Conservation (phyloP, 53 echinoderm and acorn worm genomes). For the Antedon mediterranea region DNA sequence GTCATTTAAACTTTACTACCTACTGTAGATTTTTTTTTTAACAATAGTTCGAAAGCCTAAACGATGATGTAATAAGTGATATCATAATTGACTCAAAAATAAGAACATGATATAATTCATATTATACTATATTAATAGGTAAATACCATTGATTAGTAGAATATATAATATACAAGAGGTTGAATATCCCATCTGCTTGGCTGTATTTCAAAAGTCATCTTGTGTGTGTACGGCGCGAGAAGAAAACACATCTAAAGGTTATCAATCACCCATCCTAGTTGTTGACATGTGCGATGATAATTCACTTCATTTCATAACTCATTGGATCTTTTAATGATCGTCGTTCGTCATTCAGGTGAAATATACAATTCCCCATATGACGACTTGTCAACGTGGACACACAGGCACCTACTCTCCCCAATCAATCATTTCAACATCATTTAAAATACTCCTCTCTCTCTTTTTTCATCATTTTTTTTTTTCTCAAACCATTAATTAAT, state of each 20-base stretch:
- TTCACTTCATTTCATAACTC: background rate
- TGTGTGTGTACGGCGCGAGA: background rate
- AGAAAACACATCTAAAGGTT: background rate
- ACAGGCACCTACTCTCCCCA: background rate
- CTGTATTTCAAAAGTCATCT: background rate
- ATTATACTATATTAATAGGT: background rate
- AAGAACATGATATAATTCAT: background rate
- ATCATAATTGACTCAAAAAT: no score
- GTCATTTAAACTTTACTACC: no score
- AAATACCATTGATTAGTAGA: background rate
- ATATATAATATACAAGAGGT: background rate
- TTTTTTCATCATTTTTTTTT: background rate
- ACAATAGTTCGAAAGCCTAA: no score
- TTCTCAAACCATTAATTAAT: background rate
- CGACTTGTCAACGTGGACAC: background rate
- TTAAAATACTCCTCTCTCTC: background rate
- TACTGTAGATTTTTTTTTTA: no score
- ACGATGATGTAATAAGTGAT: no score
- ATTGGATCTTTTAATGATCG: conserved; percentile 1
- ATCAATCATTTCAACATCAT: background rate
- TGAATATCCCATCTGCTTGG: background rate
- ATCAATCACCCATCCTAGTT: background rate
- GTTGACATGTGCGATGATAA: background rate
- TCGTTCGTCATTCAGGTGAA: background rate
- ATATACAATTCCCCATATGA: background rate